Evolutionary conservation across 2,113 vertebrate species (phyloP), one percentile per base, ranked within the genome.

Genomic region (Phylloscopus trochilus): DNA sequence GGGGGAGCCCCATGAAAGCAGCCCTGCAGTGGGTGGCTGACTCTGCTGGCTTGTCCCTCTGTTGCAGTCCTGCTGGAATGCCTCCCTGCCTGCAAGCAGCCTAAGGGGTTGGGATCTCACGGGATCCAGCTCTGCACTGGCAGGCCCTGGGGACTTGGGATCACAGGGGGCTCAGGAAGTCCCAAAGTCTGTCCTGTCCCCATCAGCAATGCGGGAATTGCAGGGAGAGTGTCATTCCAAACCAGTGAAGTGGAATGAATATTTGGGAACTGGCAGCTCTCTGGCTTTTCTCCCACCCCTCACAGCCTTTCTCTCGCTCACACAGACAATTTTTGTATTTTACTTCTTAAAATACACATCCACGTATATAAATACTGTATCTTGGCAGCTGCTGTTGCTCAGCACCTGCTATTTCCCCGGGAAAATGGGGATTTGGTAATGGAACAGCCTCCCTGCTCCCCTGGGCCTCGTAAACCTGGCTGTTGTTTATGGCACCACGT

Each of bases 401-500:
- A 63, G 79, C 79, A 94, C 93, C 94, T 95, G 63, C 82, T 73
- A 0, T 91, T 92, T 91, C 35, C 78, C 35, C 0, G 0, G 83
- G 39, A 2, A 8, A 63, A 67, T 43, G 43, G 52, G 58, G 70
- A 12, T 75, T 84, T 49, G 62, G 24, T 70, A 76, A 52, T 9
- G 8, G 52, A 62, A 68, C 69, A 46, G 81, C 89, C 70, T 69
- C 37, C 49, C 41, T 9, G 1, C 8, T 86, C 86, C 60, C 80
- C 20, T 30, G 78, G 59, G 82, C 64, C 73, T 81, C 3, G 1
- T 43, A 56, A 72, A 59, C 27, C 59, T 3, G 14, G 23, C 56
- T 39, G 49, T 5, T 76, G 79, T 70, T 90, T 31, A 41, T 0
- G 8, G 79, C 60, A 41, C 21, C 0, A 0, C 0, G 2, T 0